These are phyloP conservation scores for Drosophila diplacantha DNA, from an alignment of 2,888 invertebrate species.

Conservation along the genomic window DNA sequence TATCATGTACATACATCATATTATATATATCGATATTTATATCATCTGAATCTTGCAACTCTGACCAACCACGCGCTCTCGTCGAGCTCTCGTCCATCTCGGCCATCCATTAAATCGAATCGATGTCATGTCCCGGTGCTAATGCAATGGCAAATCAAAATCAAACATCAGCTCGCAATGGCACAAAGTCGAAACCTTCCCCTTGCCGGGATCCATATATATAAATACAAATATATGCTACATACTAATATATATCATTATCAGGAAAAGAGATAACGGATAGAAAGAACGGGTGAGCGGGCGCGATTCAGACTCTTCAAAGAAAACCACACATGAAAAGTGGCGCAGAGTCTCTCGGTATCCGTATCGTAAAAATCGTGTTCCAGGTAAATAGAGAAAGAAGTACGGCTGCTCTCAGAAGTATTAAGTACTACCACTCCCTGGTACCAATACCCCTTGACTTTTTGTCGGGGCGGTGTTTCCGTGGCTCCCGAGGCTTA, in stretches of 20 bases:
- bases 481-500: constrained; percentile 35
- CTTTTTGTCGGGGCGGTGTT: constrained; percentile 17
- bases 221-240: neutral
- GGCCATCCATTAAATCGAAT: constrained; percentile 15
- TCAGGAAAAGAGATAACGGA: constrained; percentile 65
- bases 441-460: neutral
- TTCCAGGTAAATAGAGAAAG: constrained; percentile 17
- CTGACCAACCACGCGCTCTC: constrained; percentile 1
- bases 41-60: constrained; percentile 3
- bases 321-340: constrained; percentile 43
- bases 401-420: constrained; percentile 5
- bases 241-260: constrained; percentile 36
- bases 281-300: constrained; percentile 48
- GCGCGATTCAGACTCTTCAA: constrained; percentile 51
- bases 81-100: neutral
- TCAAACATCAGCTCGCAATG: constrained; percentile 50
- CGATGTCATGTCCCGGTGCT: constrained; percentile 10
- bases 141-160: constrained; percentile 44
- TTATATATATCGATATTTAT: neutral
- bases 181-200: constrained; percentile 54
- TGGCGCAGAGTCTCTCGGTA: constrained; percentile 8
- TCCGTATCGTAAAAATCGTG: constrained; percentile 13
- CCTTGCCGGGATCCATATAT: constrained; percentile 2
- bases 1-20: too few species aligned
- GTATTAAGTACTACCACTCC: neutral